These are phyloP conservation scores for Blastomussa wellsi DNA, from an alignment of 92 coral and sea anemone species.

Conservation along the genomic window DNA sequence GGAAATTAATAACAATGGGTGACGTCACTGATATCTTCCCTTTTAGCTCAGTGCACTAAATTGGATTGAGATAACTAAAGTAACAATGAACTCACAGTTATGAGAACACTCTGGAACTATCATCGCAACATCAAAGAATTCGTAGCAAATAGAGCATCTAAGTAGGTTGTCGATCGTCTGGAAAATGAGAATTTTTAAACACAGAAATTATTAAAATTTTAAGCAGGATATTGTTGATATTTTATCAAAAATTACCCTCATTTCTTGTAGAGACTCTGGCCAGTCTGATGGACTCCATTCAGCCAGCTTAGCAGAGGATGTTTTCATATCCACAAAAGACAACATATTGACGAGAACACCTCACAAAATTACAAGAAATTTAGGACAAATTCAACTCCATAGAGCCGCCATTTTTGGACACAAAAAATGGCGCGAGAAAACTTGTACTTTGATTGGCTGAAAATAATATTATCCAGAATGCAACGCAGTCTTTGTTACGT, in stretches of 20 bases:
- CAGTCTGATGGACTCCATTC: constrained; percentile 89
- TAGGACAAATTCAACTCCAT: background rate
- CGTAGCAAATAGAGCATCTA: constrained; percentile 92
- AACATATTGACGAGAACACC: background rate
- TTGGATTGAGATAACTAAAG: no score
- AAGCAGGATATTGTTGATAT: background rate
- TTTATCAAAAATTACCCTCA: constrained; percentile 63
- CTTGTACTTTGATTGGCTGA: constrained; percentile 40
- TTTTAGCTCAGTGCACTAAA: no score
- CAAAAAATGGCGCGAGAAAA: constrained; percentile 57
- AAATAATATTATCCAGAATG: constrained; percentile 14
- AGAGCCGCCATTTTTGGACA: constrained; percentile 55
- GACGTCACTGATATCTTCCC: no score
- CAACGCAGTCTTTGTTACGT: constrained; percentile 16
- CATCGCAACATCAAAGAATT: constrained; percentile 82
- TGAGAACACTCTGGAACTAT: constrained; percentile 86
- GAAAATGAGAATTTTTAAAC: background rate
- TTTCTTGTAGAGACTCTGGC: constrained; percentile 84
- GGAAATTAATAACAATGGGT: no score
- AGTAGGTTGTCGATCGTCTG: constrained; percentile 89
- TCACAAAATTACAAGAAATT: background rate
- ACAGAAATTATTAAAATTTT: background rate
- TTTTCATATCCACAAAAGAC: constrained; percentile 10
- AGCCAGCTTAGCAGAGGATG: constrained; percentile 38
- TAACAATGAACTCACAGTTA: constrained; percentile 72